A percentile compares a stretch with the other conserved stretches of the same genome.
Conservation (phyloP, 1,140 invertebrate genomes). For the Musca domestica region DNA sequence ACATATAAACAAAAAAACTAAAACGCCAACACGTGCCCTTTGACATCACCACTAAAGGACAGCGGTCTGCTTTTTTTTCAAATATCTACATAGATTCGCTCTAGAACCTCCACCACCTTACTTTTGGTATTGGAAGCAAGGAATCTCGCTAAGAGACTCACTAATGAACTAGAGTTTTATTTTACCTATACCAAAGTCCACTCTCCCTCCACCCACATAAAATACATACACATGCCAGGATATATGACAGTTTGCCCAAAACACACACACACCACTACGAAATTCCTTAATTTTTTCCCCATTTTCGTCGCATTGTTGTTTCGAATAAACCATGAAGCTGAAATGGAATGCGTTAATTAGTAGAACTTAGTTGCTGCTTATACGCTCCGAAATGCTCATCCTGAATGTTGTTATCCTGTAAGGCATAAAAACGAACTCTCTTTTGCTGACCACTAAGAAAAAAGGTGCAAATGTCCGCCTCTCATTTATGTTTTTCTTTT, state of each 20-base stretch:
- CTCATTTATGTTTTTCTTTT: background rate
- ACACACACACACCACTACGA: background rate
- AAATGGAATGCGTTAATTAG: slow-evolving; percentile 5
- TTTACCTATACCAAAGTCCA: too few species aligned
- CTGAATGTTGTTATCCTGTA: too few species aligned
- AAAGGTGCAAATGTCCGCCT: slow-evolving; percentile 13
- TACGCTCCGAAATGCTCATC: too few species aligned
- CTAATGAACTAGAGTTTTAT: background rate
- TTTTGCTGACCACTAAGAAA: background rate
- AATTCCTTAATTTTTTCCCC: too few species aligned
- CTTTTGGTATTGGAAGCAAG: too few species aligned
- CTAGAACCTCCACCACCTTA: too few species aligned
- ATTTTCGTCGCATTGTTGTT: too few species aligned
- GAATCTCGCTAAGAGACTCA: background rate
- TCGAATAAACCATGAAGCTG: too few species aligned
- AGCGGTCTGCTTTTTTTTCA: too few species aligned
- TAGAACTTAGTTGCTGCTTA: background rate
- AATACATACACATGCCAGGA: background rate
- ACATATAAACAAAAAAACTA: slow-evolving; percentile 12
- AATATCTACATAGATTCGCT: too few species aligned
- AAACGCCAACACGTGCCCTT: slow-evolving; percentile 11
- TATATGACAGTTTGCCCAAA: background rate
- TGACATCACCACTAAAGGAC: background rate
- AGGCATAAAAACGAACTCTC: too few species aligned
- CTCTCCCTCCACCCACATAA: too few species aligned